These are phyloP conservation scores for Tupaia chinensis DNA, from an alignment of 2,113 vertebrate species.

Conservation along the genomic window DNA sequence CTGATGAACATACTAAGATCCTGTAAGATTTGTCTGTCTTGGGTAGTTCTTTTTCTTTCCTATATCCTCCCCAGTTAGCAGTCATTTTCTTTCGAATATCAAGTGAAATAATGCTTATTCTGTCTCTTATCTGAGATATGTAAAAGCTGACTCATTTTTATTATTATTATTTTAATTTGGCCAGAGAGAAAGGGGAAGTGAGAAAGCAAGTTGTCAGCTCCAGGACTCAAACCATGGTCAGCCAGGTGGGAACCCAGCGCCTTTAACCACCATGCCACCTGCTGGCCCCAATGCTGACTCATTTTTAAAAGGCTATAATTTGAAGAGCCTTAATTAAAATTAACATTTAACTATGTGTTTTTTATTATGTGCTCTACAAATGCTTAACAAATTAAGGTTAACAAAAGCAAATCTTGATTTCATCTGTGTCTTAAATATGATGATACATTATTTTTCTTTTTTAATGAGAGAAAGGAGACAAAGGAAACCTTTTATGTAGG, in stretches of 20 bases:
- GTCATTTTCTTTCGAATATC: constrained; percentile 58
- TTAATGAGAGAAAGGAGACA: constrained; percentile 50
- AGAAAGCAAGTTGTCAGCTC: too few relatives aligned
- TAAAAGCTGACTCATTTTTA: constrained; percentile 53
- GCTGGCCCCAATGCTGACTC: too few relatives aligned
- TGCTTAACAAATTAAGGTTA: constrained; percentile 56
- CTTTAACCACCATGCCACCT: too few relatives aligned
- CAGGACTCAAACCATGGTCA: too few relatives aligned
- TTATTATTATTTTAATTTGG: too few relatives aligned
- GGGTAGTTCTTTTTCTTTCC: constrained; percentile 9
- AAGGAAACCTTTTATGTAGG: constrained; percentile 60
- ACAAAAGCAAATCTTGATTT: constrained; percentile 62
- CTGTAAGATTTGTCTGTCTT: constrained; percentile 36
- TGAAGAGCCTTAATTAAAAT: constrained; percentile 64
- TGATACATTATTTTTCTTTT: constrained; percentile 47
- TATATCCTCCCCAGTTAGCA: neutral
- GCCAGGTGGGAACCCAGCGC: too few relatives aligned
- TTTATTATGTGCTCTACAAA: constrained; percentile 54
- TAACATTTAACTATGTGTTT: constrained; percentile 39
- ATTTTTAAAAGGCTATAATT: constrained; percentile 43
- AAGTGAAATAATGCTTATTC: constrained; percentile 64
- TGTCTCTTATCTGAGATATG: constrained; percentile 34
- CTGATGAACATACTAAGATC: constrained; percentile 62
- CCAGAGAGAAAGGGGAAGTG: too few relatives aligned
- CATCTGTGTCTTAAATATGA: constrained; percentile 53